Percentiles rank a stretch among this genome's conserved stretches.
Evolutionary conservation across 2,113 vertebrate genomes (phyloP).

Genomic region (Heptranchias perlo): DNA sequence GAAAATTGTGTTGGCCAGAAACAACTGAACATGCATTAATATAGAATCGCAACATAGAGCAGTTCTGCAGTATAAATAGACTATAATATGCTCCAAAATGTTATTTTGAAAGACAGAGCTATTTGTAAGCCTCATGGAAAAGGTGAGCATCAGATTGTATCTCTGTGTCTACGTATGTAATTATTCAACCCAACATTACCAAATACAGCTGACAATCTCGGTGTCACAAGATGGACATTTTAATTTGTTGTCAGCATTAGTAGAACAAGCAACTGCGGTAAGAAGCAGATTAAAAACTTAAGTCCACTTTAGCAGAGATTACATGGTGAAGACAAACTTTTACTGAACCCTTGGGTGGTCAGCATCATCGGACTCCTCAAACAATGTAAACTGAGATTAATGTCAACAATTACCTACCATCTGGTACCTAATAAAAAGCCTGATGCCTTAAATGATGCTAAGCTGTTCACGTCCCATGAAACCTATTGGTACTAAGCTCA

Average conservation of each 20-base stretch:
- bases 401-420: neutral
- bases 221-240: neutral
- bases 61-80: neutral
- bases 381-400: conserved; percentile 4
- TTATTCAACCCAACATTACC: neutral
- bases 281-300: neutral
- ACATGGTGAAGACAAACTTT: neutral
- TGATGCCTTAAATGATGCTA: neutral
- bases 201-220: neutral
- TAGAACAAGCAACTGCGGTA: neutral
- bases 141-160: neutral
- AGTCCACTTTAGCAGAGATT: conserved; percentile 26
- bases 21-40: neutral
- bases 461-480: neutral
- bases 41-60: neutral
- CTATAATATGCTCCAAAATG: neutral
- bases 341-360: conserved; percentile 22
- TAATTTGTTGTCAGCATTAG: conserved; percentile 11
- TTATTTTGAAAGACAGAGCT: neutral
- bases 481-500: neutral
- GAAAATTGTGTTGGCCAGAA: neutral
- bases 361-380: neutral
- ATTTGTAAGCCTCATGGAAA: neutral
- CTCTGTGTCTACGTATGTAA: neutral
- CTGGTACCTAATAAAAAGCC: neutral